Base-by-base conservation (phyloP, 2,888 invertebrate genomes). In the Phasia obesa region DNA sequence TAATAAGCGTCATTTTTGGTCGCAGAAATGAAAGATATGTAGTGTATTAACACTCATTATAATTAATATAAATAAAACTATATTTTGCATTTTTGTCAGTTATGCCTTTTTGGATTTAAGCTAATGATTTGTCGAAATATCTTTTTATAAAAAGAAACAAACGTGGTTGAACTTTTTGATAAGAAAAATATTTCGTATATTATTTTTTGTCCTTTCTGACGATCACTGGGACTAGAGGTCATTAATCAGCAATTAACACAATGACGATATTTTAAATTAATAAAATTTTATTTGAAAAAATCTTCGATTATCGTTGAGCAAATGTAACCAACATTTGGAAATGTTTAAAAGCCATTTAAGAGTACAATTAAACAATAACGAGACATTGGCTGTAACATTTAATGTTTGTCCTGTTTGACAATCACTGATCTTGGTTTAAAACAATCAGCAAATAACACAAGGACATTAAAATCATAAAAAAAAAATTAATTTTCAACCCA, bases 321-420 rank as follows among this genome's bases (percentile, higher is more conserved):
- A 13, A 65, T 90, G 89, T 90, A 47, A 86, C 87, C 87, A 88
- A 89, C 85, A 87, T 85, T 87, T 89, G 89, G 89, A 90, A 87
- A 88, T 89, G 88, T 84, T 86, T 71, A 85, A 86, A 86, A 81
- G 87, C 86, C 57, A 67, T 35, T 15, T 44, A 82, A 49, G 60
- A 84, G 23, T 76, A 31, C 38, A 84, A 86, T 85, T 84, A 86
- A 87, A 86, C 87, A 88, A 87, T 88, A 89, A 89, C 88, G 88
- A 90, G 87, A 86, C 86, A 87, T 87, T 87, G 87, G 86, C 86
- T 67, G 44, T 47, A 4, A 47, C 38, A 47, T 47, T 88, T 87
- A 67, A 47, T 91, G 70, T 91, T 70, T 85, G 90, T 90, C 90
- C 89, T 89, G 86, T 88, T 88, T 88, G 90, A 90, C 90, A 86